Conservation (phyloP, 2,797 vertebrate genomes). For the Alca torda region DNA sequence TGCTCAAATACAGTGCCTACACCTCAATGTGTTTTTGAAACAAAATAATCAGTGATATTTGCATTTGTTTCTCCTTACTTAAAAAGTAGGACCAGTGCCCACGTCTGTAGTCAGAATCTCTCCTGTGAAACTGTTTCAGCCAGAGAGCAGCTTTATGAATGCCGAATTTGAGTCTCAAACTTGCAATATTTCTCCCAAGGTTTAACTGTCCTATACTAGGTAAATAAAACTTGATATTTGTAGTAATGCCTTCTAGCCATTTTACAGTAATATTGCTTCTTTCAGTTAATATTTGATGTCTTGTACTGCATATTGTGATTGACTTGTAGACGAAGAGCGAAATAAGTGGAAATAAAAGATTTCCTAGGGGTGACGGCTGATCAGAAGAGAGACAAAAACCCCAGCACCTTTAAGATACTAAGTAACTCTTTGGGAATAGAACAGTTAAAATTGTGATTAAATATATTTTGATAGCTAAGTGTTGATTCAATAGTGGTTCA, state of each 20-base stretch:
- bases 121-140: neutral
- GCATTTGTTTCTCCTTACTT: neutral
- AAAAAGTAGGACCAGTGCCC: neutral
- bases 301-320: slow-evolving; percentile 10
- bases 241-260: neutral
- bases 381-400: neutral
- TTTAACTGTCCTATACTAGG: neutral
- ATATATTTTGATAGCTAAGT: neutral
- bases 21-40: neutral
- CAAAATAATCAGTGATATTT: neutral
- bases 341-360: slow-evolving; percentile 8
- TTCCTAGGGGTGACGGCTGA: neutral
- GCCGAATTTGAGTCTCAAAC: neutral
- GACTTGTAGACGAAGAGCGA: neutral
- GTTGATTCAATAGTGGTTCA: neutral
- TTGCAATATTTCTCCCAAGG: neutral
- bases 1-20: neutral
- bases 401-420: neutral
- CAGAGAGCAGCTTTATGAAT: neutral
- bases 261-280: slow-evolving; percentile 11
- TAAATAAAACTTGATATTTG: neutral
- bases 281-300: slow-evolving; percentile 27
- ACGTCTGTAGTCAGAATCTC: neutral
- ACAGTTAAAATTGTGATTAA: neutral
- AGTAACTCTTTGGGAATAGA: neutral